phyloP scores from a whole-genome alignment of 2,113 vertebrate species.

The Zosterops borbonicus region DNA sequence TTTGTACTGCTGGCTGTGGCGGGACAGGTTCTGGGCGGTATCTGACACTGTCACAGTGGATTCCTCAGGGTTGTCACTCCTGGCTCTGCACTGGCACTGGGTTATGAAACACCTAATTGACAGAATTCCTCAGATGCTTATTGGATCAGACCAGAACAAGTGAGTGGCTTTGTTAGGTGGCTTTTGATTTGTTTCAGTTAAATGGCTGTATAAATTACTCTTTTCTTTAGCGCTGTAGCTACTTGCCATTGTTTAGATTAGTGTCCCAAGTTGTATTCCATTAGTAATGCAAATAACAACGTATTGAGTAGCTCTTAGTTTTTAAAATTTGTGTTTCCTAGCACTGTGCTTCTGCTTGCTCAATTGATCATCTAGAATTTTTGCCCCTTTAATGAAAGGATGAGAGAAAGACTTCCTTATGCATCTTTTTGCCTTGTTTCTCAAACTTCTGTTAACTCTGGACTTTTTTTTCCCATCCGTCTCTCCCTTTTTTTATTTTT shows the following conservation, averaged over 20 bases:
- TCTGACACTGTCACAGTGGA: conserved; percentile 82
- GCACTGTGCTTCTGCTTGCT: not conserved
- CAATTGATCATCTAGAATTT: not conserved
- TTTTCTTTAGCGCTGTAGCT: not conserved
- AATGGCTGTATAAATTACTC: not conserved
- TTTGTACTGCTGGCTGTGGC: conserved; percentile 82
- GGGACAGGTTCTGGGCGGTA: conserved; percentile 87
- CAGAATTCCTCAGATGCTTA: conserved; percentile 82
- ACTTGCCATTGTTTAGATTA: not conserved
- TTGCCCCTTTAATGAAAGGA: not conserved
- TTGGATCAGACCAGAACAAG: conserved; percentile 81
- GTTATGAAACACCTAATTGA: conserved; percentile 87
- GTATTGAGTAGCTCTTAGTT: not conserved
- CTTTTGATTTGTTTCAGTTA: not conserved
- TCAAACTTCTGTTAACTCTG: not conserved
- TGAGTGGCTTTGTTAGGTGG: conserved; percentile 62
- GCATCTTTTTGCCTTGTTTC: not conserved
- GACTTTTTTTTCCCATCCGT: not conserved
- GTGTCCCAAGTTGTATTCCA: not conserved
- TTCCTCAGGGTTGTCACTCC: conserved; percentile 79
- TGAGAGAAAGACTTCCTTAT: not conserved
- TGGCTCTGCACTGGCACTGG: conserved; percentile 98
- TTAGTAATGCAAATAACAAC: not conserved
- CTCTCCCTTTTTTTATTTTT: not conserved
- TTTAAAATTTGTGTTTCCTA: not conserved